A percentile compares a stretch with the other conserved stretches of the same genome.
Conservation (phyloP, 2,797 vertebrate species). For the Cirrhinus mrigala region DNA sequence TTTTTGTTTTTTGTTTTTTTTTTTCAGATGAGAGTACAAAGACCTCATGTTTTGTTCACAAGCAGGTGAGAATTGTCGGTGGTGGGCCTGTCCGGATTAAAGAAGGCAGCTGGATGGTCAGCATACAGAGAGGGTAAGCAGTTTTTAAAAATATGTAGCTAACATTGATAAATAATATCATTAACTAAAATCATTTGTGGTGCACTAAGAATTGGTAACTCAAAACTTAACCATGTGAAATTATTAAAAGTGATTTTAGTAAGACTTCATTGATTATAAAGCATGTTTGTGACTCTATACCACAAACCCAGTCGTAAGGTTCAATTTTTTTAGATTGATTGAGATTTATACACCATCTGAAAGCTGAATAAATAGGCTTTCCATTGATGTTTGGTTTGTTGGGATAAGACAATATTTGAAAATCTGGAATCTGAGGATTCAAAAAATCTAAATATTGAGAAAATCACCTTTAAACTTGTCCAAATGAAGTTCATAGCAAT, state of each 20-base stretch:
- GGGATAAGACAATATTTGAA: too few relatives aligned
- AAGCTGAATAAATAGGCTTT: too few relatives aligned
- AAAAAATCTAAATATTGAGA: too few relatives aligned
- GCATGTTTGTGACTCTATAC: too few relatives aligned
- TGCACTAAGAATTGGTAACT: slow-evolving; percentile 18
- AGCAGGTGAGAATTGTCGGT: slow-evolving; percentile 89
- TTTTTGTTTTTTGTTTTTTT: neutral
- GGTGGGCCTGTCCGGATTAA: slow-evolving; percentile 88
- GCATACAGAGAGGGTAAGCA: slow-evolving; percentile 85
- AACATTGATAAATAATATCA: neutral
- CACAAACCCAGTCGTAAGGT: too few relatives aligned
- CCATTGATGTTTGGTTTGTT: too few relatives aligned
- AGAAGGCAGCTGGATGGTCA: slow-evolving; percentile 96
- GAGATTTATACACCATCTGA: too few relatives aligned
- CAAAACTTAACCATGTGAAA: neutral
- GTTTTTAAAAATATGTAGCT: neutral
- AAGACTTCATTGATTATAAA: neutral
- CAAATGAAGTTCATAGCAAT: too few relatives aligned
- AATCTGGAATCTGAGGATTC: too few relatives aligned
- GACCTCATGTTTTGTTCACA: slow-evolving; percentile 78
- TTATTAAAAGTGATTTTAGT: neutral
- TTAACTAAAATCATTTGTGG: neutral
- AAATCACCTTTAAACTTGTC: too few relatives aligned
- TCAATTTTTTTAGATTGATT: too few relatives aligned
- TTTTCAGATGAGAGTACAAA: slow-evolving; percentile 52